Evolutionary conservation across 1,140 invertebrate species (phyloP).

Genomic region (Neotoxoptera formosana): DNA sequence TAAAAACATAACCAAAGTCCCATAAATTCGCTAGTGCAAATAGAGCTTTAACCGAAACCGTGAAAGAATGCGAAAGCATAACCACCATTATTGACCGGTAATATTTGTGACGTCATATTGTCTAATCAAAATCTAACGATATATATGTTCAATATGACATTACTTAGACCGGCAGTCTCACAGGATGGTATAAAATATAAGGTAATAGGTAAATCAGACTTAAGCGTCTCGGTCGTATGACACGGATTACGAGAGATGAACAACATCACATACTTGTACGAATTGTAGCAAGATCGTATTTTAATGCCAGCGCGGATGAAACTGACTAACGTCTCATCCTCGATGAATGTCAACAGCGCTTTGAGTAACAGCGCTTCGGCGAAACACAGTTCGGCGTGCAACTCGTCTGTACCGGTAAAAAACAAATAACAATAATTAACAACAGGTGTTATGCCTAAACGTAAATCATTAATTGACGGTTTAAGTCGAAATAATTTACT

Average conservation of each 20-base stretch:
- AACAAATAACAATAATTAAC: constrained; percentile 1
- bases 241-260: not conserved
- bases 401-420: constrained; percentile 72
- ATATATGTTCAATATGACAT: not conserved
- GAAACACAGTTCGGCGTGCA: constrained; percentile 94
- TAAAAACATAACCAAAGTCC: not conserved
- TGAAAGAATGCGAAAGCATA: not conserved
- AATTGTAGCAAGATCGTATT: constrained; percentile 89
- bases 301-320: constrained; percentile 93
- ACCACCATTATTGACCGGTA: not conserved
- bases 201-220: too few species aligned
- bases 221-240: not conserved
- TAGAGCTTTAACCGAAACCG: not conserved
- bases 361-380: constrained; percentile 89
- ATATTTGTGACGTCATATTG: not conserved
- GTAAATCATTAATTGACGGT: not conserved
- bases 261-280: constrained; percentile 81
- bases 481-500: not conserved
- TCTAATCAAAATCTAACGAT: not conserved
- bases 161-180: not conserved
- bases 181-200: too few species aligned
- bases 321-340: constrained; percentile 92
- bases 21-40: not conserved
- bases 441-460: not conserved
- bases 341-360: constrained; percentile 89